Base-by-base conservation (phyloP, 2,888 invertebrate genomes). In the Meghimatium bilineatum region DNA sequence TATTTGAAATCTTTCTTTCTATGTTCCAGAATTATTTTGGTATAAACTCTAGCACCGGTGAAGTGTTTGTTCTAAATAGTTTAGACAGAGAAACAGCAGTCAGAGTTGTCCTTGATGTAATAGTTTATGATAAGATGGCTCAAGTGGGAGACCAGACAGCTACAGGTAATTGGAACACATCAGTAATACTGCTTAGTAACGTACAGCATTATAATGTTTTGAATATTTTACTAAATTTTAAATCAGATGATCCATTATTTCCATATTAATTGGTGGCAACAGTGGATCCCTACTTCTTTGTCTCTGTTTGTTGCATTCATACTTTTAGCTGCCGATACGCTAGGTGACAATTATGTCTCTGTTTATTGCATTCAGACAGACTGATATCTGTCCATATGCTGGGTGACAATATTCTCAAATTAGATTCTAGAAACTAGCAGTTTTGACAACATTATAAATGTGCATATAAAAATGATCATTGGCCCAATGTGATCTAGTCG, bases 31-130 rank as follows among this genome's bases (percentile, higher is more conserved):
- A 88, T 56, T 91, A 91, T 74, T 96, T 97, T 89, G 94, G 94
- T 84, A 95, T 97, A 29, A 95, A 96, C 89, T 89, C 95, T 0
- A 92, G 93, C 20, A 96, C 95, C 3, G 97, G 97, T 0, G 95
- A 96, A 90, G 94, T 97, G 10, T 95, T 93, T 76, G 96, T 96
- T 0, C 95, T 94, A 1, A 95, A 94, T 32, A 95, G 95, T 36
- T 94, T 97, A 0, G 91, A 93, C 86, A 85, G 93, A 82, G 93
- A 93, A 85, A 88, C 87, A 38, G 92, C 91, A 5, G 92, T 92
- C 84, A 87, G 85, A 17, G 86, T 93, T 29, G 84, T 88, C 1
- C n/a, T 93, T 29, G 86, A 89, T 20, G 85, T 92, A 8, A 83
- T 90, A 29, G 93, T 90, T 1, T 86, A 87, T 36, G 93, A 93